Conservation (phyloP, 2,888 invertebrate species). For the Dynastes grantii region DNA sequence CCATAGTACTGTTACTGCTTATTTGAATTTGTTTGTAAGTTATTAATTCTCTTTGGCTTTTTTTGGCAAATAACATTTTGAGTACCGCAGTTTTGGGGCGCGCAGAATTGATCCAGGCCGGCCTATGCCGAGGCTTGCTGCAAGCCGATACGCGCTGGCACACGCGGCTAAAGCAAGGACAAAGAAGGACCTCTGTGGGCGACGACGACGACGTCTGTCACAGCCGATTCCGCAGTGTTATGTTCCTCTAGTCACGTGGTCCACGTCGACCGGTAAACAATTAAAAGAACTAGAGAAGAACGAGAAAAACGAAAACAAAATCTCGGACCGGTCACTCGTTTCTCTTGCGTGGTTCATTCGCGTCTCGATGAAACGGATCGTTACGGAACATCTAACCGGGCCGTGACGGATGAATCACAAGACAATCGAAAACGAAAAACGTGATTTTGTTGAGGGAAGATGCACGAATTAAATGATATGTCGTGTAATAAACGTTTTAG, state of each 20-base stretch:
- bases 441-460: background rate
- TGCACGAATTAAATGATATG: background rate
- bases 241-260: slow-evolving; percentile 34
- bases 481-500: background rate
- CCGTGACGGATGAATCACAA: background rate
- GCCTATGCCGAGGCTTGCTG: background rate
- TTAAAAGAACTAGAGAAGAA: background rate
- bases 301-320: slow-evolving; percentile 5
- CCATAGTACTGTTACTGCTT: background rate
- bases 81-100: slow-evolving; percentile 35
- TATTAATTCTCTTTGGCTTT: background rate
- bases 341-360: background rate
- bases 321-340: slow-evolving; percentile 8
- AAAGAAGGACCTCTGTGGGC: slow-evolving; percentile 43
- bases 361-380: slow-evolving; percentile 1
- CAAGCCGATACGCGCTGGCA: slow-evolving; percentile 40
- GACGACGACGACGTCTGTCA: slow-evolving; percentile 34
- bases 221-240: slow-evolving; percentile 26
- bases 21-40: background rate
- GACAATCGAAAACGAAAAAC: background rate
- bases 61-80: slow-evolving; percentile 18
- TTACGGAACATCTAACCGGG: slow-evolving; percentile 11
- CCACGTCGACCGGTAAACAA: slow-evolving; percentile 34
- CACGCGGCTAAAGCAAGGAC: slow-evolving; percentile 38
- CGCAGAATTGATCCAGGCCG: slow-evolving; percentile 25